These are phyloP conservation scores for Lasius platythorax DNA, from an alignment of 2,888 invertebrate genomes.

Conservation along the genomic window DNA sequence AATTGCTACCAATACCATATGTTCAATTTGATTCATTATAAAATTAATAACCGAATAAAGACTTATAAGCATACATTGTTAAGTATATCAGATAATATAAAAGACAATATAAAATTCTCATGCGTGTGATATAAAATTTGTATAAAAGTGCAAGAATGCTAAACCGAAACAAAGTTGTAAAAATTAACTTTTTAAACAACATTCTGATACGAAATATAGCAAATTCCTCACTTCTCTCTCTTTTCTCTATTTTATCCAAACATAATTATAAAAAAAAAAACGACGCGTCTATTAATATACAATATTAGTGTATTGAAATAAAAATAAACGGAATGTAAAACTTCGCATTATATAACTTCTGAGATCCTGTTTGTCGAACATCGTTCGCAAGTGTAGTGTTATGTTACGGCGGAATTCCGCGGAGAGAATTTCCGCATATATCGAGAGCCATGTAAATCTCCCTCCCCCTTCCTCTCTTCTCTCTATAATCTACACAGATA, in stretches of 20 bases:
- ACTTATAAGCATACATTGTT: background rate
- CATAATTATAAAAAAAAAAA: background rate
- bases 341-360: conserved; percentile 32
- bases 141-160: background rate
- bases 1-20: background rate
- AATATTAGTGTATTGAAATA: background rate
- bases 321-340: conserved; percentile 40
- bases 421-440: conserved; percentile 38
- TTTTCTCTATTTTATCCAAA: background rate
- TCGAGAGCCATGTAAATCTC: conserved; percentile 7
- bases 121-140: background rate
- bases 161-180: background rate
- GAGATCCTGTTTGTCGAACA: conserved; percentile 33
- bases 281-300: background rate
- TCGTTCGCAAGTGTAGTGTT: background rate
- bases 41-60: background rate
- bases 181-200: background rate
- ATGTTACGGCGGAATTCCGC: conserved; percentile 34
- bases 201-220: background rate
- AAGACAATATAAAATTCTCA: background rate
- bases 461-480: background rate
- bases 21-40: background rate
- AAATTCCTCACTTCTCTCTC: background rate
- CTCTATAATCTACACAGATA: conserved; percentile 19
- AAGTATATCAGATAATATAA: background rate